Conservation (phyloP, 2,113 vertebrate species). For the Brachirus orientalis region DNA sequence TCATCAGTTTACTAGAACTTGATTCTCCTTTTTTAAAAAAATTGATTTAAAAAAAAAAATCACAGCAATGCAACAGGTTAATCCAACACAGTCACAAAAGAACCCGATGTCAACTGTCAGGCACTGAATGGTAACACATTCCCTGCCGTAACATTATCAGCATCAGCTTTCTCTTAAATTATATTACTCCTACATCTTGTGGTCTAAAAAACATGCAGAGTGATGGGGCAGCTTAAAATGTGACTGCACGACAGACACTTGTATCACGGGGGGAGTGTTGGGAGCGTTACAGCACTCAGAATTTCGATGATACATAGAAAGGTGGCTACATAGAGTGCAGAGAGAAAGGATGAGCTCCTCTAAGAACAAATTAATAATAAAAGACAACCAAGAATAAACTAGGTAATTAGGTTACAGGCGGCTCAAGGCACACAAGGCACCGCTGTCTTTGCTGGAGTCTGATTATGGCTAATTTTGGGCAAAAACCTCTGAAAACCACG, state of each 20-base stretch:
- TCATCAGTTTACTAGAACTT: neutral
- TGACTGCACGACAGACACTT: neutral
- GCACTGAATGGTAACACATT: neutral
- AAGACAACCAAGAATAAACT: constrained; percentile 64
- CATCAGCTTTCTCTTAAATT: neutral
- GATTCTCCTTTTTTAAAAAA: neutral
- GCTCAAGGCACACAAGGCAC: constrained; percentile 40
- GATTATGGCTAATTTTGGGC: constrained; percentile 49
- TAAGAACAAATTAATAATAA: constrained; percentile 66
- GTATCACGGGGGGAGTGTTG: neutral
- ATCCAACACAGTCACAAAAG: neutral
- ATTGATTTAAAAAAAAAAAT: neutral
- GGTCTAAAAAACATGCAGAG: too few relatives aligned
- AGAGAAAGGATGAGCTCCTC: constrained; percentile 35
- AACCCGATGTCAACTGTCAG: neutral
- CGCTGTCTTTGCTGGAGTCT: constrained; percentile 10
- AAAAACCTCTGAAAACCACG: constrained; percentile 25
- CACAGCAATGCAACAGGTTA: too few relatives aligned
- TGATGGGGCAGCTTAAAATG: too few relatives aligned
- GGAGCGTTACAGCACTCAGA: constrained; percentile 8
- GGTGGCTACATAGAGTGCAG: constrained; percentile 23
- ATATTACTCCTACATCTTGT: neutral
- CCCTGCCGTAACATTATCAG: neutral
- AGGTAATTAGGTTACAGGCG: constrained; percentile 69
- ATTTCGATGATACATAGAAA: constrained; percentile 21